Evolutionary conservation across 2,797 vertebrate species (phyloP).

Genomic region (Luscinia megarhynchos): DNA sequence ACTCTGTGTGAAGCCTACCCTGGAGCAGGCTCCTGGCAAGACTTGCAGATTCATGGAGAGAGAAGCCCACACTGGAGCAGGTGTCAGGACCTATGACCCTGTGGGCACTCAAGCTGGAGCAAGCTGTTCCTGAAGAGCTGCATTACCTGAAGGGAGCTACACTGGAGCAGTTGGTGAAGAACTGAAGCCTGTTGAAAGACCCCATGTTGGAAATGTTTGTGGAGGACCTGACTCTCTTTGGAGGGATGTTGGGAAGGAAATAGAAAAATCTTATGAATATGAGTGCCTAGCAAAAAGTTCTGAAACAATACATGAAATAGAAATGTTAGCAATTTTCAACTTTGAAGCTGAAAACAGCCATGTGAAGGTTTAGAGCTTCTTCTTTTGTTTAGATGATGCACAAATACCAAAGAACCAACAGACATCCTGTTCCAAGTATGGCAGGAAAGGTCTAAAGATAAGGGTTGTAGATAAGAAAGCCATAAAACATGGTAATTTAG

Average conservation of each 20-base stretch:
- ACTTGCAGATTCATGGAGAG: background rate
- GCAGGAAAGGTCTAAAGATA: too few species aligned
- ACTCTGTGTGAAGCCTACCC: background rate
- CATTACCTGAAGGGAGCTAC: background rate
- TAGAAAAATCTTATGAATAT: too few species aligned
- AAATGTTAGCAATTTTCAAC: too few species aligned
- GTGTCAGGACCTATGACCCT: background rate
- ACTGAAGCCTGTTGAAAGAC: background rate
- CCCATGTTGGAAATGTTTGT: background rate
- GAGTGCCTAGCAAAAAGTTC: too few species aligned
- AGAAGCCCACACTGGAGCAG: background rate
- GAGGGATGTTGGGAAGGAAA: background rate
- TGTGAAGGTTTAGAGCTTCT: too few species aligned
- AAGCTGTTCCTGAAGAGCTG: background rate
- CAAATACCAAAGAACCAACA: too few species aligned
- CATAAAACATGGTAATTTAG: too few species aligned
- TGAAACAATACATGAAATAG: too few species aligned
- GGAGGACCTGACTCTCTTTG: background rate
- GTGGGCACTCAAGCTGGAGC: accelerated
- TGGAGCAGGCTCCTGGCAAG: background rate
- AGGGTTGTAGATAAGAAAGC: too few species aligned
- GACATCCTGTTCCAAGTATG: too few species aligned
- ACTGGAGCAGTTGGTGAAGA: background rate
- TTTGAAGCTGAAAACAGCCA: too few species aligned
- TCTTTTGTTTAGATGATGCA: too few species aligned